Percentiles rank a stretch among this genome's conserved stretches.
Conservation (phyloP, 2,113 vertebrate genomes). For the Tetraodon nigroviridis region DNA sequence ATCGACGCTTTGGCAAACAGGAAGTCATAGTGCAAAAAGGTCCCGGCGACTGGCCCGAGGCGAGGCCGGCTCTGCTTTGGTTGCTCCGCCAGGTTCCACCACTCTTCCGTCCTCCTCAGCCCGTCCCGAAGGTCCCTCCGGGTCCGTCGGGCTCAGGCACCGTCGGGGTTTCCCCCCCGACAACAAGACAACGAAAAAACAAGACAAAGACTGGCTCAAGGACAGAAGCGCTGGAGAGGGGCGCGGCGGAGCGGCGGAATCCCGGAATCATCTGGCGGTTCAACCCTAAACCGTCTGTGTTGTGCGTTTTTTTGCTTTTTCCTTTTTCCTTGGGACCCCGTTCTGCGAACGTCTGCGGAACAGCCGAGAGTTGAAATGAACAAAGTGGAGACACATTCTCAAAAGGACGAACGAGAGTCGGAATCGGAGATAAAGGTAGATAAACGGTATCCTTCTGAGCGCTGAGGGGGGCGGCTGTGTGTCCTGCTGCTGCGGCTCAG, state of each 20-base stretch:
- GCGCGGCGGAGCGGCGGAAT: conserved; percentile 34
- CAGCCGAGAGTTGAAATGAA: conserved; percentile 50
- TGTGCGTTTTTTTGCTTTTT: conserved; percentile 27
- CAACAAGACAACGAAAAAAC: conserved; percentile 30
- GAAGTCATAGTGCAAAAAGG: neutral
- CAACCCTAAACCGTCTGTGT: neutral
- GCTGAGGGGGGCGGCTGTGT: neutral
- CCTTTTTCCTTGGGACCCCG: conserved; percentile 34
- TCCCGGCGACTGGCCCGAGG: conserved; percentile 10
- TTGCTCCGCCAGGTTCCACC: neutral
- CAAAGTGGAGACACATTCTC: conserved; percentile 13
- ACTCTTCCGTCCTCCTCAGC: neutral
- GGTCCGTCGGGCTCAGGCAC: conserved; percentile 20
- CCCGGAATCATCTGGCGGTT: conserved; percentile 9
- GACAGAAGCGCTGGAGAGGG: conserved; percentile 35
- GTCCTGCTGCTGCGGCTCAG: conserved; percentile 1
- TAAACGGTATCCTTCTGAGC: conserved; percentile 39
- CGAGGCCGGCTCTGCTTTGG: conserved; percentile 18
- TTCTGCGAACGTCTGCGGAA: conserved; percentile 25
- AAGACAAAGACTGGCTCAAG: conserved; percentile 62
- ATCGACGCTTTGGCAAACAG: too few relatives aligned
- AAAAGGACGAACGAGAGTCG: conserved; percentile 31
- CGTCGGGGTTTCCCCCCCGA: conserved; percentile 5
- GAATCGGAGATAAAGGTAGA: neutral
- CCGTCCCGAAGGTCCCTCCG: too few relatives aligned